Percentiles rank a stretch among this genome's conserved stretches.
These are phyloP conservation scores for Phallusia fumigata DNA, from an alignment of 23 tunicate species.

Conservation along the genomic window DNA sequence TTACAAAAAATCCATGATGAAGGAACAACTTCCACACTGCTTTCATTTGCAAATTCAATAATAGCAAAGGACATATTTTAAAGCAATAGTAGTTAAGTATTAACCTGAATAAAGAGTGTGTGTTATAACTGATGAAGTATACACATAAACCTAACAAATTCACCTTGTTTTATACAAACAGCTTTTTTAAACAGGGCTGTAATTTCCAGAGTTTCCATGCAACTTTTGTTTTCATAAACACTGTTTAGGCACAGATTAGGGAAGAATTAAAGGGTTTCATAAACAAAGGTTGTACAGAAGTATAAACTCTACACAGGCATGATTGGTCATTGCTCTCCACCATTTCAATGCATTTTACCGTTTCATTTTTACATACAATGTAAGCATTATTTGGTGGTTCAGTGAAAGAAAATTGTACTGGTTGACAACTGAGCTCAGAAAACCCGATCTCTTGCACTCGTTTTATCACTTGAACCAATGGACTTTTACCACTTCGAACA, in stretches of 20 bases:
- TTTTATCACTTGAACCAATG: background rate
- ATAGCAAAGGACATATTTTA: background rate
- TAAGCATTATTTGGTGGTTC: too few relatives aligned
- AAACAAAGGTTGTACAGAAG: background rate
- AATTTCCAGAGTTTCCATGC: background rate
- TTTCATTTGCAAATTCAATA: background rate
- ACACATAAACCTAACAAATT: background rate
- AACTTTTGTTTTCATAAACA: background rate
- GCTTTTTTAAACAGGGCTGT: background rate
- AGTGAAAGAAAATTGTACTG: too few relatives aligned
- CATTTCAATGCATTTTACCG: background rate
- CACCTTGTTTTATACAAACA: background rate
- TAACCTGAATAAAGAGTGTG: background rate
- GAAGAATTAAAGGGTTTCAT: background rate
- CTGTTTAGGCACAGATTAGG: background rate
- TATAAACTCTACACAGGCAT: background rate
- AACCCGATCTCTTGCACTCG: constrained; percentile 4
- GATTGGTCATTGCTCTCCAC: background rate
- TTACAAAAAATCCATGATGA: background rate
- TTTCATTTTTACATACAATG: background rate
- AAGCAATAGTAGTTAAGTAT: background rate
- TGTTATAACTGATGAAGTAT: background rate
- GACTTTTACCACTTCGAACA: background rate
- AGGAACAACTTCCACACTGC: background rate
- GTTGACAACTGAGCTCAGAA: too few relatives aligned